phyloP scores from a whole-genome alignment of 2,888 invertebrate species.

The Cetonia aurata region DNA sequence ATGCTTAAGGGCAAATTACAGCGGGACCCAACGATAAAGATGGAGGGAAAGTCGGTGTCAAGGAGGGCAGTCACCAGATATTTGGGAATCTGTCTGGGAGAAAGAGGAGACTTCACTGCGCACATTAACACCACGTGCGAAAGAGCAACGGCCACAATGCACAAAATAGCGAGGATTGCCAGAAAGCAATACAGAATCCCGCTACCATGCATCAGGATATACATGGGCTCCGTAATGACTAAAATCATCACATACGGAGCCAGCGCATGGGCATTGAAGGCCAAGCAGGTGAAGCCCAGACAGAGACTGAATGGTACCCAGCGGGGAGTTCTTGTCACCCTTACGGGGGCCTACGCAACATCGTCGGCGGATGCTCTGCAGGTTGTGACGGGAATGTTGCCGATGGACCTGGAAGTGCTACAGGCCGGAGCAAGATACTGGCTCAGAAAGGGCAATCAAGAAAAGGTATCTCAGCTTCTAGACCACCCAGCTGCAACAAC shows the following conservation, averaged over 20 bases:
- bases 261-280: conserved; percentile 12
- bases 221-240: conserved; percentile 11
- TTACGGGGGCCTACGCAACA: conserved; percentile 18
- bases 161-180: neutral
- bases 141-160: conserved; percentile 5
- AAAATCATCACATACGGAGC: conserved; percentile 15
- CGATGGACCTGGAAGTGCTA: conserved; percentile 31
- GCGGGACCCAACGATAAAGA: no score
- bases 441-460: neutral
- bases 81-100: no score
- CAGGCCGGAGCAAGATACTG: neutral
- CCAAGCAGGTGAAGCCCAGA: neutral
- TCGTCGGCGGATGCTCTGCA: conserved; percentile 23
- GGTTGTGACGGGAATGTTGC: neutral
- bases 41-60: no score
- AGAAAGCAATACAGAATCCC: neutral
- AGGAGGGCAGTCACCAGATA: no score
- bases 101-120: no score
- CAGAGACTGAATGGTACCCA: neutral
- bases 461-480: neutral
- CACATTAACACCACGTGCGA: no score
- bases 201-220: neutral
- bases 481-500: neutral
- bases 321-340: neutral
- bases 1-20: no score